Evolutionary conservation across 2,113 vertebrate species (phyloP), one percentile per base, ranked within the genome.

Genomic region (Cebidichthys violaceus): DNA sequence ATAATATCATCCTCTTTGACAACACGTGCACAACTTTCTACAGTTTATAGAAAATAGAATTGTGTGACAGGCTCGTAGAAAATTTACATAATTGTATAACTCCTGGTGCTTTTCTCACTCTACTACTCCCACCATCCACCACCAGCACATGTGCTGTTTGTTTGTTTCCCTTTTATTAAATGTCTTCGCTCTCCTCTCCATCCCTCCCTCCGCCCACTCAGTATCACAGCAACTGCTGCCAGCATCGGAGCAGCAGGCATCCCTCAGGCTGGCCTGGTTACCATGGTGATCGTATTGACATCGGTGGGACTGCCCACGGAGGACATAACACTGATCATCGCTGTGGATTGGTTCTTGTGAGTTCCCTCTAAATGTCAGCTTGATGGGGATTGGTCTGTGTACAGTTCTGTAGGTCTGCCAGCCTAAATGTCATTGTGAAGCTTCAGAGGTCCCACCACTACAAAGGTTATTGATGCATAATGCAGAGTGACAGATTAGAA

Each of bases 321-420:
- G 88, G 98, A 99, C 90, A 98, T 99, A 86, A 96, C 98, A 0
- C 94, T 99, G 89, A 98, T 99, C 94, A 97, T 99, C 41, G 97
- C 98, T 4, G 98, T 99, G 93, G 98, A 99, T 93, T 99, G 98
- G 98, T 99, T 99, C 92, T 94, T 99, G 98, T 99, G 96, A 97
- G 98, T 98, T 85, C 65, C 82, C 61, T 83, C 82, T 95, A 94
- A 95, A 95, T 95, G 93, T 93, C 93, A 94, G 83, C 87, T 71
- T 89, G 83, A 87, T 80, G 74, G 85, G 87, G 90, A 93, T 90
- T 91, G 92, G 91, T 83, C 80, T 86, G 85, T 68, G 81, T 81
- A 3, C 14, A 77, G 79, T 73, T 74, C 60, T 84, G 79, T 54
- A 70, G 61, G 59, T 76, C 74, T 73, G 84, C 60, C 60, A 77